Base-by-base conservation (phyloP, 2,888 invertebrate genomes). In the Alitta virens region DNA sequence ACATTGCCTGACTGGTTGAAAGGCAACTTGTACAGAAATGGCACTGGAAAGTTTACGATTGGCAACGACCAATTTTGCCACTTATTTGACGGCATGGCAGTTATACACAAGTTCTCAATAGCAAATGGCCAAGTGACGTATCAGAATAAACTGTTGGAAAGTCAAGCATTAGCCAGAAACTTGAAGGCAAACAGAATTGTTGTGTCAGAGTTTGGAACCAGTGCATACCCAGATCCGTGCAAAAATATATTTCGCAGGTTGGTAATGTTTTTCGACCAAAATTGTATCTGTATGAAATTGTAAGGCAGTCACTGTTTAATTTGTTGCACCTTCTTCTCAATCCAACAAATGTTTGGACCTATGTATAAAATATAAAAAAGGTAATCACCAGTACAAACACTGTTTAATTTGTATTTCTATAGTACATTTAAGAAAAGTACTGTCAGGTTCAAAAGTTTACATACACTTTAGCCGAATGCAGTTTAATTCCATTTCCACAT, bases 71-170 rank as follows among this genome's bases (percentile, higher is more conserved):
- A 77, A 12, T 74, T 82, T 77, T 85, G 90, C 58, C 96, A 96
- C 80, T 83, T 94, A 49, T 95, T 96, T 77, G 96, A 96, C 81
- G 90, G 93, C 72, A 89, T 94, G 0, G 93, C 94, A 0, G 84
- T 85, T n/a, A 66, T 85, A 43, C 80, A 81, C 65, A 82, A 82
- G 64, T 85, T 84, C 68, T 75, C 77, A 40, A 81, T 85, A 56
- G 66, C 74, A 16, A 72, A 82, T 60, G 82, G 81, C 16, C 73
- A 76, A 62, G 80, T 82, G 52, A 75, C 69, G 56, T 75, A 69
- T 57, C 70, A 69, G 49, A 71, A 68, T 40, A 57, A 65, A 57
- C 91, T 91, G 74, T 83, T 93, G 0, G 86, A 87, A 71, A 89
- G 90, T 1, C 87, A 89, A 63, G 87, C 90, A 0, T 85, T 82